These are phyloP conservation scores for Asbolus verrucosus DNA, from an alignment of 1,140 invertebrate genomes.

Conservation along the genomic window DNA sequence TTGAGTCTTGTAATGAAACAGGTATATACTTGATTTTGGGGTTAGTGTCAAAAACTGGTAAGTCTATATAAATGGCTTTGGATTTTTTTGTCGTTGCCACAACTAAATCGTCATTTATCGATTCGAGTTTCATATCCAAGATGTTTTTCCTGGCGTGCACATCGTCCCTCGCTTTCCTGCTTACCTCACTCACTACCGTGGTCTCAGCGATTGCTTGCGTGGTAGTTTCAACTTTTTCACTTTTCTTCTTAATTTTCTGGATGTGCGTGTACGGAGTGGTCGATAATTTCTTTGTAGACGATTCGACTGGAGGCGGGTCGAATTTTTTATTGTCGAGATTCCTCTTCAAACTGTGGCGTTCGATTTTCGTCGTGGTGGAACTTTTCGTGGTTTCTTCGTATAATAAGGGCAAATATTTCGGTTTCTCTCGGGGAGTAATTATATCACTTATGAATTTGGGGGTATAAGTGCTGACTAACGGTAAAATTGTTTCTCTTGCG, in stretches of 20 bases:
- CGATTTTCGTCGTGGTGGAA: constrained; percentile 3
- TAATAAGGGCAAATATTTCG: constrained; percentile 60
- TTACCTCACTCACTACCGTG: constrained; percentile 42
- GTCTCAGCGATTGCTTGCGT: constrained; percentile 9
- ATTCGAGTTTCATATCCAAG: constrained; percentile 29
- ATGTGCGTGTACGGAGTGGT: constrained; percentile 58
- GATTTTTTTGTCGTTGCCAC: constrained; percentile 40
- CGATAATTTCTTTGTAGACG: not conserved
- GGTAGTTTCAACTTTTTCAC: constrained; percentile 40
- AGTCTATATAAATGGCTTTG: constrained; percentile 60
- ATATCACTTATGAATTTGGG: constrained; percentile 70
- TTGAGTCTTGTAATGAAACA: constrained; percentile 44
- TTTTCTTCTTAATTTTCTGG: constrained; percentile 58
- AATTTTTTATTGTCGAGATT: constrained; percentile 29
- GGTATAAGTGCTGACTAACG: constrained; percentile 81
- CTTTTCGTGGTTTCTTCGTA: constrained; percentile 51
- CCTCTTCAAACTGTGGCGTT: constrained; percentile 1
- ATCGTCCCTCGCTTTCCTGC: constrained; percentile 48
- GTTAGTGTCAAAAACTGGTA: constrained; percentile 61
- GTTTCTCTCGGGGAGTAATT: constrained; percentile 56
- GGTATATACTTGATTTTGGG: constrained; percentile 62
- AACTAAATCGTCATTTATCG: constrained; percentile 37
- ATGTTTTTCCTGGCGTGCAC: constrained; percentile 31
- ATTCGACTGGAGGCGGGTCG: constrained; percentile 2
- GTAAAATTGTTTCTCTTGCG: constrained; percentile 78